Evolutionary conservation across 2,113 vertebrate species (phyloP).

Genomic region (Sus scrofa): DNA sequence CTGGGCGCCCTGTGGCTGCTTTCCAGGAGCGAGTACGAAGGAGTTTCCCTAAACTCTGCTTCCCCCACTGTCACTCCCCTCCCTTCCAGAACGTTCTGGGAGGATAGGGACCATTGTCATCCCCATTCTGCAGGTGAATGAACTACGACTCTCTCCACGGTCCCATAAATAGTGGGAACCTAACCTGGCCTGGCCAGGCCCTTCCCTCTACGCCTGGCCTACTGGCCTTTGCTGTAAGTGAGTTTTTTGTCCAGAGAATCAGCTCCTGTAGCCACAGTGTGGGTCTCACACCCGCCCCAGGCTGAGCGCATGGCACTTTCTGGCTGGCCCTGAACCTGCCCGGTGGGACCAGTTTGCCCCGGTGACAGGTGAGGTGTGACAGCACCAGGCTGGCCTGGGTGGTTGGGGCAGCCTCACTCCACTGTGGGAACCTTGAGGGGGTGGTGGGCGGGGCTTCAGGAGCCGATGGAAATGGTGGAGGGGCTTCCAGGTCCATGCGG

Average conservation of each 20-base stretch:
- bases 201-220: neutral
- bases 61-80: accelerated
- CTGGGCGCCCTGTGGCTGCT: accelerated
- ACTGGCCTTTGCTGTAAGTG: neutral
- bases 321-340: too few relatives aligned
- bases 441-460: neutral
- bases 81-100: neutral
- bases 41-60: neutral
- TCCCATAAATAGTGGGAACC: neutral
- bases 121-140: neutral
- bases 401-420: neutral
- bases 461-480: neutral
- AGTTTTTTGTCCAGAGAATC: too few relatives aligned
- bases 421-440: neutral
- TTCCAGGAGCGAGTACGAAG: neutral
- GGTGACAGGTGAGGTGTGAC: neutral
- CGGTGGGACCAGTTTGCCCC: neutral
- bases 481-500: neutral
- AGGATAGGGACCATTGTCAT: neutral
- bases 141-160: neutral
- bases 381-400: neutral
- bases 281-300: neutral
- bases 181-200: neutral
- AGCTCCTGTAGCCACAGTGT: accelerated
- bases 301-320: neutral